Evolutionary conservation across 2,888 invertebrate genomes (phyloP), one percentile per base, ranked within the genome.

Genomic region (Gerris lacustris): DNA sequence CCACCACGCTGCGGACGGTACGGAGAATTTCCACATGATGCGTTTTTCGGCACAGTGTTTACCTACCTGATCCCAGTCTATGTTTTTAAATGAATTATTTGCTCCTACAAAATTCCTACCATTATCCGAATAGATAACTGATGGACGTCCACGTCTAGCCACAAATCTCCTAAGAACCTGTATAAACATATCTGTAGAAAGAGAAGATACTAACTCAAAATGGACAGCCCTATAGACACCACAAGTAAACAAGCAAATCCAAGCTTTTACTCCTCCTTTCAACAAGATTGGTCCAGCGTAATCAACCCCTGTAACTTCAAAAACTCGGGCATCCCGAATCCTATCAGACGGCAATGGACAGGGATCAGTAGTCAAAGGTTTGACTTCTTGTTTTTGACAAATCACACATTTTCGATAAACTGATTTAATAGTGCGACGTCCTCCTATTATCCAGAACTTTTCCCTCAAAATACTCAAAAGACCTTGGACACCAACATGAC

Each of bases 61-160:
- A 11, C 82, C 83, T 73, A 84, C 82, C 0, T 84, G 81, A 77
- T 83, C 82, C 73, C 82, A 81, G 74, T 83, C 82, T n/a, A 82
- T 78, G 73, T 78, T 80, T 6, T 75, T 73, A 0, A 78, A 73
- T 1, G 79, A 77, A 4, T 76, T 73, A 73, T 82, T n/a, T n/a
- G n/a, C n/a, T n/a, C n/a, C n/a, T n/a, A n/a, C n/a, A n/a, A n/a
- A 81, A 73, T 80, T 80, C 0, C 78, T 77, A 0, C 79, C 80
- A 70, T 81, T 81, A 69, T 82, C 81, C 17, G 77, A 77, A 66
- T 77, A 79, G 0, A 81, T 77, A 6, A 76, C n/a, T 74, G n/a
- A 73, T 0, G 79, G 78, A 18, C 77, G 70, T 6, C 80, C 78
- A 18, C 78, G 71, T 66, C 79, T 70, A 5, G 77, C 74, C 15